Evolutionary conservation across 2,113 vertebrate genomes (phyloP).

Genomic region (Gorsachius goisagi): DNA sequence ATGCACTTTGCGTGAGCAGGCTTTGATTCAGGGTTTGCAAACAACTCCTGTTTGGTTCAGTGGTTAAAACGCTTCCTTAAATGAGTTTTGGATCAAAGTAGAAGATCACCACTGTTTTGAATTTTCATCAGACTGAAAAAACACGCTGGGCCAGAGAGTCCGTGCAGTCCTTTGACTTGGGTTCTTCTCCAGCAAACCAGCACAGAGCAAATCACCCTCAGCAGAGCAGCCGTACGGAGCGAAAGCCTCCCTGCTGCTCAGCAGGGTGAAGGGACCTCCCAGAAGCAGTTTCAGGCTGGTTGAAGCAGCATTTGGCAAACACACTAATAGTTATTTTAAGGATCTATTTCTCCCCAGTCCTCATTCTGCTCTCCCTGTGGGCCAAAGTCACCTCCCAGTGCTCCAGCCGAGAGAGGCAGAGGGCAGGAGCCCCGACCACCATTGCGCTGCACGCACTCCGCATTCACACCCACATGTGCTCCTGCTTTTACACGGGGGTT

Average conservation of each 20-base stretch:
- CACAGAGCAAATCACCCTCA: background rate
- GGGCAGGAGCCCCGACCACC: background rate
- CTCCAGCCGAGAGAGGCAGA: fast-evolving
- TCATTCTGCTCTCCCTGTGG: background rate
- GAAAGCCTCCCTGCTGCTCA: background rate
- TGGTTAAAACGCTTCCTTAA: background rate
- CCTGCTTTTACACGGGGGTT: background rate
- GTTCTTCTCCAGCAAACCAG: background rate
- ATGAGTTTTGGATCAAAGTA: background rate
- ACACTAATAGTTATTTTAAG: background rate
- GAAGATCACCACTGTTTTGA: background rate
- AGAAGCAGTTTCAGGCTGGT: background rate
- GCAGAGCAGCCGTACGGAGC: background rate
- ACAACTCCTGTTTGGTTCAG: background rate
- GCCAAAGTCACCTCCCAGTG: background rate
- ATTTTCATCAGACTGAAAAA: background rate
- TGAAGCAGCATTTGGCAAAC: background rate
- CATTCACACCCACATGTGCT: fast-evolving
- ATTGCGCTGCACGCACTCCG: background rate
- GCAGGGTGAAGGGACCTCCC: background rate
- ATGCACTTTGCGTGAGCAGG: background rate
- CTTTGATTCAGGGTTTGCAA: background rate
- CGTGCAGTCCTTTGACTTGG: background rate
- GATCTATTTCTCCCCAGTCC: background rate
- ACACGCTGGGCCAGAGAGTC: background rate